These are phyloP conservation scores for Anser cygnoides DNA, from an alignment of 2,113 vertebrate species.

Conservation along the genomic window DNA sequence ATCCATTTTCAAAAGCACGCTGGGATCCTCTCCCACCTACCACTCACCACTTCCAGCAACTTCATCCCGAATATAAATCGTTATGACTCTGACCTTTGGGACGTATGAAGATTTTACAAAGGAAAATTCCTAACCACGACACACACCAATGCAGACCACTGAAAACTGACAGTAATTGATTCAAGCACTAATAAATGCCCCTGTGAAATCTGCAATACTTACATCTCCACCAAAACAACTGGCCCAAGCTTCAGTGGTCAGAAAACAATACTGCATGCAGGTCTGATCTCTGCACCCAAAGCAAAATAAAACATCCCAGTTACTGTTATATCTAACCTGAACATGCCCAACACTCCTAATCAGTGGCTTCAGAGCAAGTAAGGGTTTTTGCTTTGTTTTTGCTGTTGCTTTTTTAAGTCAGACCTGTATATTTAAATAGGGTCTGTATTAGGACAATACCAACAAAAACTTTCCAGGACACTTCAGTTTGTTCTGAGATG, in stretches of 20 bases:
- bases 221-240: background rate
- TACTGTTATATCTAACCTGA: background rate
- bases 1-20: background rate
- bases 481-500: background rate
- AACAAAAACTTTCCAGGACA: background rate
- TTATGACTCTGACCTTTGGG: background rate
- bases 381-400: background rate
- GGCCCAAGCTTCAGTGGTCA: background rate
- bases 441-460: background rate
- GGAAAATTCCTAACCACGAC: background rate
- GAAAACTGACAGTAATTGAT: background rate
- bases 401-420: background rate
- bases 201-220: background rate
- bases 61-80: background rate
- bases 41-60: background rate
- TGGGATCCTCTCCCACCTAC: background rate
- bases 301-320: background rate
- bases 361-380: background rate
- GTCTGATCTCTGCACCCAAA: background rate
- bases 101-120: background rate
- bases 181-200: background rate
- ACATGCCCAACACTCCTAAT: background rate
- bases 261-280: background rate
- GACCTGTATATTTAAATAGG: background rate
- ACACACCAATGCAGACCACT: rapidly evolving